Evolutionary conservation across 2,113 vertebrate genomes (phyloP).

Genomic region (Apteryx mantelli): DNA sequence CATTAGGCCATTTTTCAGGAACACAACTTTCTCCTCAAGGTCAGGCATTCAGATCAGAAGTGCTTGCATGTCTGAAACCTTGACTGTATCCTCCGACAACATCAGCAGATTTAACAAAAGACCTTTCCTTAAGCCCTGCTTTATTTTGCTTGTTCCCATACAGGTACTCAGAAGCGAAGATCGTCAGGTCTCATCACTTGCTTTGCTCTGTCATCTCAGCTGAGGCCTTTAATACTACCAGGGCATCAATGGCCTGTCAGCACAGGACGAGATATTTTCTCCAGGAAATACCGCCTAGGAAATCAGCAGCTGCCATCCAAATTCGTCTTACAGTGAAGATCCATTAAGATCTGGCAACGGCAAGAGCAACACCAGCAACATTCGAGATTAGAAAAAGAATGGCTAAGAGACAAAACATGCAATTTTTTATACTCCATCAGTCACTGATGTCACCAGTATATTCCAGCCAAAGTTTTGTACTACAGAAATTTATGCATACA

Average conservation of each 20-base stretch:
- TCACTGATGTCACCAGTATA: not conserved
- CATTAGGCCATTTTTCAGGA: not conserved
- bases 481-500: not conserved
- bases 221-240: not conserved
- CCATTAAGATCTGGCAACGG: not conserved
- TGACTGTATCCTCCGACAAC: not conserved
- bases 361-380: not conserved
- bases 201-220: not conserved
- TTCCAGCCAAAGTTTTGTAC: not conserved
- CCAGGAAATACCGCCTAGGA: not conserved
- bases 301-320: not conserved
- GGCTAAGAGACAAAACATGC: not conserved
- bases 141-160: not conserved
- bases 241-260: not conserved
- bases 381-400: not conserved
- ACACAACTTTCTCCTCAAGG: not conserved
- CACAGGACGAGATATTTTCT: not conserved
- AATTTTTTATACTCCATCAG: not conserved
- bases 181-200: not conserved
- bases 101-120: fast-evolving
- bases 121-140: not conserved
- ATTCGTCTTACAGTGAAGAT: not conserved
- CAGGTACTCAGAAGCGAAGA: fast-evolving
- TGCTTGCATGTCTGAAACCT: not conserved
- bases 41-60: not conserved